A percentile compares a stretch with the other conserved stretches of the same genome.
Conservation (phyloP, 2,797 vertebrate species). For the Podarcis siculus region DNA sequence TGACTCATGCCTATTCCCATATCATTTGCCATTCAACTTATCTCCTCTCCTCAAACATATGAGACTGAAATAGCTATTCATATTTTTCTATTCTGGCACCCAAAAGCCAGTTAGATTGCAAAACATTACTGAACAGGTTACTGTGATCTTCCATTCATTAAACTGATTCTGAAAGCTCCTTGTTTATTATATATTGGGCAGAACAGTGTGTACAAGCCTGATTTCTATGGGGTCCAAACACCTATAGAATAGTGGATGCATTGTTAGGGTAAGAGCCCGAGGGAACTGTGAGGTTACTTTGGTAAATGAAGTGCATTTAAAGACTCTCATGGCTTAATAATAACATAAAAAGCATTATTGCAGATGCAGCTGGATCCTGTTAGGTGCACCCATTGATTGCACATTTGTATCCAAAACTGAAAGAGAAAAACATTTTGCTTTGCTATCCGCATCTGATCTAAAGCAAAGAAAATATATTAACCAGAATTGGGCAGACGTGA, state of each 20-base stretch:
- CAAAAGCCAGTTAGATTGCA: background rate
- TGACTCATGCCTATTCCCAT: slow-evolving; percentile 27
- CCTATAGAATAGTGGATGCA: background rate
- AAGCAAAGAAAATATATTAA: background rate
- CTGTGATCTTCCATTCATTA: background rate
- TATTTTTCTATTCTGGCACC: background rate
- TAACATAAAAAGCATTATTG: background rate
- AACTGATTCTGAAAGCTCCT: background rate
- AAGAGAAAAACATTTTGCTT: background rate
- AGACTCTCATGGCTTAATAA: too few relatives aligned
- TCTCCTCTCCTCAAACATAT: background rate
- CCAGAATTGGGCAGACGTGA: background rate
- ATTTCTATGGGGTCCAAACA: background rate
- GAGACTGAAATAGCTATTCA: background rate
- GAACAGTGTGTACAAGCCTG: background rate
- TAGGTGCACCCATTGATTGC: background rate
- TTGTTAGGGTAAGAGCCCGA: background rate
- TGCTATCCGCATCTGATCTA: background rate
- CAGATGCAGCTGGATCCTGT: background rate
- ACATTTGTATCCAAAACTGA: background rate
- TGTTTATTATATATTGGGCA: background rate
- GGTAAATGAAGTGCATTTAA: background rate
- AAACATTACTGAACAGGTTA: background rate
- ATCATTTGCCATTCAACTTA: background rate
- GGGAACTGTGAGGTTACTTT: background rate